Evolutionary conservation across 2,797 vertebrate species (phyloP).

Genomic region (Tolypeutes matacus): DNA sequence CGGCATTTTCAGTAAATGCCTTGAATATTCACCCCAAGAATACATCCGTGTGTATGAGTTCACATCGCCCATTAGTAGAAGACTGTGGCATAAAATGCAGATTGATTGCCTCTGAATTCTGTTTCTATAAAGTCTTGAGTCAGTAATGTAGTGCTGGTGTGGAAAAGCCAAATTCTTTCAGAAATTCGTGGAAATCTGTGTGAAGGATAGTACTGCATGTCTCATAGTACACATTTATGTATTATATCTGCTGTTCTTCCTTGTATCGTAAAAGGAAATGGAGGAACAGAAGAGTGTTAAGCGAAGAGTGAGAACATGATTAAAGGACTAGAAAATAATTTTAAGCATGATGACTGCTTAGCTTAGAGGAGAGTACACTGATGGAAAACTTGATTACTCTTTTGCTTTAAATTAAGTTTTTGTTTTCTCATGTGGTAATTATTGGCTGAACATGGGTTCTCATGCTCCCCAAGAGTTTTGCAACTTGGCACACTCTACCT

Average conservation of each 20-base stretch:
- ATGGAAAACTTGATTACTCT: neutral
- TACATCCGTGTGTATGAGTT: neutral
- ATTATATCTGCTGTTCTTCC: rapidly evolving
- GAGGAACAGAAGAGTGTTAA: too few species aligned
- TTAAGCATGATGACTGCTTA: rapidly evolving
- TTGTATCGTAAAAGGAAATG: neutral
- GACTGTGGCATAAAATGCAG: neutral
- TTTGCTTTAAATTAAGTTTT: neutral
- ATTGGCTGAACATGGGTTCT: rapidly evolving
- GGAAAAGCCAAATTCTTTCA: neutral
- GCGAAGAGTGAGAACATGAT: neutral
- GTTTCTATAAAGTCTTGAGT: too few species aligned
- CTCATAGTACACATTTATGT: neutral
- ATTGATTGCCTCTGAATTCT: neutral
- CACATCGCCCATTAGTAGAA: neutral
- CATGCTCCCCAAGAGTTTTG: neutral
- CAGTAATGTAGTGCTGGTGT: neutral
- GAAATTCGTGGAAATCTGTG: rapidly evolving
- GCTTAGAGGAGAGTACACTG: rapidly evolving
- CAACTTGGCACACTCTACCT: neutral
- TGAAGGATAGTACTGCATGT: neutral
- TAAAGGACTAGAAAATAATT: neutral
- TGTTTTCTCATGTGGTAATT: neutral
- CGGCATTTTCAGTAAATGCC: neutral
- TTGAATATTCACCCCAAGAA: neutral